Conservation (phyloP, 1,140 invertebrate species). For the Carposina sasakii region DNA sequence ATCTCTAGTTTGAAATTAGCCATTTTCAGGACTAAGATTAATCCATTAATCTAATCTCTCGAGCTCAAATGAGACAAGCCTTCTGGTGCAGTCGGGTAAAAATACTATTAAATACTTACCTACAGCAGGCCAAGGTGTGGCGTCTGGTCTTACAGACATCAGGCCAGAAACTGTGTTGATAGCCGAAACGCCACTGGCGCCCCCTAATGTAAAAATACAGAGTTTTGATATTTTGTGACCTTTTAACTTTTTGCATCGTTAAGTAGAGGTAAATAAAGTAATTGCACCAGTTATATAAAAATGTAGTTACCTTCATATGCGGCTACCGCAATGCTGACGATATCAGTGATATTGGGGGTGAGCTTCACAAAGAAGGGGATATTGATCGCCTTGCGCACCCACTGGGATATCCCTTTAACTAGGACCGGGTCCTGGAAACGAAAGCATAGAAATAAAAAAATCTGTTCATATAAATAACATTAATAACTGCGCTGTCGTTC, state of each 20-base stretch:
- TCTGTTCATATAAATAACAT: too few relatives aligned
- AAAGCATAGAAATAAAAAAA: slow-evolving; percentile 15
- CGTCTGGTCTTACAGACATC: slow-evolving; percentile 89
- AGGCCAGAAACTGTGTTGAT: slow-evolving; percentile 97
- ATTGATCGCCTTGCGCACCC: slow-evolving; percentile 88
- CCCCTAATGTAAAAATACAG: slow-evolving; percentile 74
- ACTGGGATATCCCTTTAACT: slow-evolving; percentile 91
- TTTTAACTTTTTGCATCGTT: too few relatives aligned
- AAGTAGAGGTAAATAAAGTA: too few relatives aligned
- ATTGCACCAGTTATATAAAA: background rate
- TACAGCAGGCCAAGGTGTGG: slow-evolving; percentile 92
- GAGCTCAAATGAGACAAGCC: too few relatives aligned
- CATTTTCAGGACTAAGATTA: too few relatives aligned
- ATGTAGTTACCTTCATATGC: slow-evolving; percentile 84
- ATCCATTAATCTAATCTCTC: too few relatives aligned
- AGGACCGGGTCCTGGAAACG: slow-evolving; percentile 82
- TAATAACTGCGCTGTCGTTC: too few relatives aligned
- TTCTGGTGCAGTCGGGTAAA: too few relatives aligned
- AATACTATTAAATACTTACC: slow-evolving; percentile 75
- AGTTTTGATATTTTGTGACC: background rate
- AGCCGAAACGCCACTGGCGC: slow-evolving; percentile 95
- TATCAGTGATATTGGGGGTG: slow-evolving; percentile 98
- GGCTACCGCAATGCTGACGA: slow-evolving; percentile 90
- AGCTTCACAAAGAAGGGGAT: slow-evolving; percentile 99
- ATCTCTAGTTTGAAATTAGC: too few relatives aligned